Evolutionary conservation across 2,113 vertebrate genomes (phyloP), one percentile per base, ranked within the genome.

Genomic region (Zosterops borbonicus): DNA sequence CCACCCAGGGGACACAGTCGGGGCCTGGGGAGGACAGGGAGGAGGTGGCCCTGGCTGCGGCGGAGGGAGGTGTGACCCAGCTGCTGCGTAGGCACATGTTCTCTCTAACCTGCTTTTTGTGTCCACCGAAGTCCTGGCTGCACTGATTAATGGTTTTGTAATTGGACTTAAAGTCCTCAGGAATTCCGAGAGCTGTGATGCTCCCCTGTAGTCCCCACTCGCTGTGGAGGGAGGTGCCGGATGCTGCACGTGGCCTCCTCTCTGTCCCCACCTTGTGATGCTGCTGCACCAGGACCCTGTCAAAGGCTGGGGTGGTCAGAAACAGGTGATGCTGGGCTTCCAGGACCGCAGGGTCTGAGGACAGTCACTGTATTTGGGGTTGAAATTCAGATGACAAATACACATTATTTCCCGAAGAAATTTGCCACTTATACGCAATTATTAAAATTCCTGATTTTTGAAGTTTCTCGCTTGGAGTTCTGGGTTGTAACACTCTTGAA

Each of bases 101-200:
- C 19, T 86, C 62, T 68, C 31, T 59, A 83, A 69, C 89, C n/a
- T 7, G 14, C 80, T 68, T n/a, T 63, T 64, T 60, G 70, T 49
- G 83, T 52, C 83, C 86, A 49, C 27, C 27, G 3, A 11, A 63
- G 59, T 39, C 46, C 46, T 41, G 71, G 41, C 49, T 31, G 20
- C 8, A 1, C 71, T 77, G 64, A 29, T 89, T 89, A 89, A 41
- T 62, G 28, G 11, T 10, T 86, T 55, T 90, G 37, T 86, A 69
- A 83, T 86, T 83, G 46, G 63, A 53, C 47, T 63, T 65, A 17
- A 91, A 91, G 42, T 87, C 42, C 62, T 67, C 46, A 37, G 86
- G 64, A 87, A 65, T 77, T 53, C 15, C 9, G 23, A 58, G 71
- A 28, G 44, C 75, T 35, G 47, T 2, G 8, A 5, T 23, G 29